Base-by-base conservation (phyloP, 2,797 vertebrate species). In the Halcyon chelicuti region DNA sequence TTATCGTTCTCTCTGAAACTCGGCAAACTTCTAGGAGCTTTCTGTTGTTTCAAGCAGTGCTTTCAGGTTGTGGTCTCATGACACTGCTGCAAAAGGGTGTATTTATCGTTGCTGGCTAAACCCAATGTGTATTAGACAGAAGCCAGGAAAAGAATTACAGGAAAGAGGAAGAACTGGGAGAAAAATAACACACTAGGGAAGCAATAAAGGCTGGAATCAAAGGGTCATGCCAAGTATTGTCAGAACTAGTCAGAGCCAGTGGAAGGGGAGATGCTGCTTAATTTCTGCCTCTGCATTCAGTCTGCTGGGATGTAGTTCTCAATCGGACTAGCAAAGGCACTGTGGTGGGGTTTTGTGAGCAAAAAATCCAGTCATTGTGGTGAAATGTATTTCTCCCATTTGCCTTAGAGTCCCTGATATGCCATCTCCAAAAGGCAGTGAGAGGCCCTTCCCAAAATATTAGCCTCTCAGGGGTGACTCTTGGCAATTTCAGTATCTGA, bases 21-120 rank as follows among this genome's bases (percentile, higher is more conserved):
- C 79, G 5, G 46, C 25, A 75, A 88, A 94, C 35, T 83, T 87
- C 62, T 35, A 87, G 68, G 47, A 74, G 33, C 71, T 21, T 84
- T 52, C 8, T 35, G 29, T 57, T 66, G 47, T 49, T 83, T 74
- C 68, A 88, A 74, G 29, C 37, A 12, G n/a, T 72, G 37, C 37
- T 94, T 95, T 76, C 31, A 42, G 46, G 47, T 29, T 62, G 15
- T 25, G 63, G 31, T 37, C 51, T 79, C 57, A 5, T 4, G 17
- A n/a, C 17, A 42, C 9, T 15, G 33, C 19, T 61, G 54, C n/a
- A 62, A 40, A 79, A 77, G 77, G 14, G 26, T 54, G 28, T 39
- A 11, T 94, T 65, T 83, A 35, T 42, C 71, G 89, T 37, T 63
- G 7, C 44, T 71, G 55, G 52, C 26, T 63, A 58, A 87, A 70